Conservation (phyloP, 2,888 invertebrate species). For the Zhengitettix transpicula region DNA sequence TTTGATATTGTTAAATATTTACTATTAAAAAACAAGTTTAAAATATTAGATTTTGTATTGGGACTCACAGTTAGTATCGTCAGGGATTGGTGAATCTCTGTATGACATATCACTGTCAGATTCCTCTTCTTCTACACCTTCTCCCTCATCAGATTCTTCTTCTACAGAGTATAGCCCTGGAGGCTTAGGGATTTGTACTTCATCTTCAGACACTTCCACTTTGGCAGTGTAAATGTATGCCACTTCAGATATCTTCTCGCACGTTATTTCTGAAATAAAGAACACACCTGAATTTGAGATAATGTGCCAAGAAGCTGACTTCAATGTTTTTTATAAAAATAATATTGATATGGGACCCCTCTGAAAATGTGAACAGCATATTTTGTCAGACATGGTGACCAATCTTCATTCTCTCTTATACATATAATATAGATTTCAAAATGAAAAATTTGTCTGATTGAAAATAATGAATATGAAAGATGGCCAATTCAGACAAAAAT, state of each 20-base stretch:
- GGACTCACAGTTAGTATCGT: conserved; percentile 57
- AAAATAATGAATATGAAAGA: too few species aligned
- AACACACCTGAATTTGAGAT: not conserved
- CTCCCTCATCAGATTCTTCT: conserved; percentile 12
- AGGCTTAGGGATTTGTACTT: conserved; percentile 3
- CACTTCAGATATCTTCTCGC: conserved; percentile 3
- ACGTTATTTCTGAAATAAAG: not conserved
- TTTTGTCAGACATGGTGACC: too few species aligned
- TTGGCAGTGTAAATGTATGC: conserved; percentile 1
- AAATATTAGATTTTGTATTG: too few species aligned
- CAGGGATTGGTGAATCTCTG: conserved; percentile 48
- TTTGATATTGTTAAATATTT: too few species aligned
- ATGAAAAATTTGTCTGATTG: too few species aligned
- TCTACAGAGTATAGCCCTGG: conserved; percentile 4
- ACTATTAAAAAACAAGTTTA: too few species aligned
- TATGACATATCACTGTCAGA: conserved; percentile 39
- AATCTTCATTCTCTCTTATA: too few species aligned
- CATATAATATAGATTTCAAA: too few species aligned
- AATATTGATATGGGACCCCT: not conserved
- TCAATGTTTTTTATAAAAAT: not conserved
- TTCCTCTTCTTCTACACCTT: conserved; percentile 14
- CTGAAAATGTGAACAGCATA: not conserved
- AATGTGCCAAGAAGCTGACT: not conserved
- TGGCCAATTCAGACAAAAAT: too few species aligned
- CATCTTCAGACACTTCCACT: conserved; percentile 16